phyloP scores from a whole-genome alignment of 2,888 invertebrate genomes.

The Muschampia staudingeri region DNA sequence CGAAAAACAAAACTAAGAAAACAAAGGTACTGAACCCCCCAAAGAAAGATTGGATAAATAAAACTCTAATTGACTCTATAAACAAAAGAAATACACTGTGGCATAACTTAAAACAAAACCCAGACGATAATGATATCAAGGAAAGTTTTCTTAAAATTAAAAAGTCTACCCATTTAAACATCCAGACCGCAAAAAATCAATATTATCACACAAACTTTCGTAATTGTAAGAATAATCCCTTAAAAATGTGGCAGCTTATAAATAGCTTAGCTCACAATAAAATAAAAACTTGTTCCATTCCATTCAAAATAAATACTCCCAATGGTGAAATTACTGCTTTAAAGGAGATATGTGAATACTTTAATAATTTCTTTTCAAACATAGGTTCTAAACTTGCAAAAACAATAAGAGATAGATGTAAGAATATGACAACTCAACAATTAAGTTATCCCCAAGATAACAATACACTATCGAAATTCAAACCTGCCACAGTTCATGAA shows the following conservation, averaged over 20 bases:
- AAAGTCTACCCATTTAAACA: neutral
- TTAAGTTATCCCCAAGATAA: neutral
- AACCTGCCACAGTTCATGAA: neutral
- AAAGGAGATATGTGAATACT: neutral
- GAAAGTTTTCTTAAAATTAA: neutral
- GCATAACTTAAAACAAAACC: constrained; percentile 30
- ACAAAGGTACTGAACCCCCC: constrained; percentile 41
- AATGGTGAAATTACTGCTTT: neutral
- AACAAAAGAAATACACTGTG: constrained; percentile 45
- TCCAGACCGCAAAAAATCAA: constrained; percentile 1
- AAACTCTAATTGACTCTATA: constrained; percentile 46
- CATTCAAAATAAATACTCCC: neutral
- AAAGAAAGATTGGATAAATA: constrained; percentile 54
- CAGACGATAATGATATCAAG: constrained; percentile 20
- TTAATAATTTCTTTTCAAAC: neutral
- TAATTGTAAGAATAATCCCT: constrained; percentile 5
- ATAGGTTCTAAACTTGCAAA: constrained; percentile 21
- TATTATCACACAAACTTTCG: neutral
- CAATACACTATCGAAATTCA: neutral
- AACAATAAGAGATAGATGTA: neutral
- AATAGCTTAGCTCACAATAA: neutral
- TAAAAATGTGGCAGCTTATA: constrained; percentile 22
- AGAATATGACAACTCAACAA: neutral
- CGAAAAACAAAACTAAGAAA: constrained; percentile 38
- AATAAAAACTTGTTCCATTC: neutral